These are phyloP conservation scores for Muscicapa adusta DNA, from an alignment of 2,113 vertebrate genomes.

Conservation along the genomic window DNA sequence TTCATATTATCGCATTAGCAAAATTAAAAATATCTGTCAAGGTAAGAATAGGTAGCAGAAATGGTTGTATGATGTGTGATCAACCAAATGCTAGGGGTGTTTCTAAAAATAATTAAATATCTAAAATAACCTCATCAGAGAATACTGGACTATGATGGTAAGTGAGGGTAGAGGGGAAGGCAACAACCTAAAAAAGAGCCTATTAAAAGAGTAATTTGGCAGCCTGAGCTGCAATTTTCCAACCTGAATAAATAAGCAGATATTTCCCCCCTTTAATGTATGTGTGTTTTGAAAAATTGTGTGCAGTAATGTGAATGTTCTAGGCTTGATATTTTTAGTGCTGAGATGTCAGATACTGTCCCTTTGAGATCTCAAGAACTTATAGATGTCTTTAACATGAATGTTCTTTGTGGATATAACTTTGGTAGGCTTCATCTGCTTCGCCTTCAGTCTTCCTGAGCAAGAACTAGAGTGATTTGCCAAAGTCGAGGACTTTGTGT, in stretches of 20 bases:
- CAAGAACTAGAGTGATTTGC: background rate
- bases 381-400: background rate
- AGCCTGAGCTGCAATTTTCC: background rate
- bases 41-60: background rate
- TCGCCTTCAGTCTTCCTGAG: background rate
- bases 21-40: background rate
- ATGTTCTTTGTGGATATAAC: background rate
- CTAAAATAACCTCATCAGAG: background rate
- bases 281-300: background rate
- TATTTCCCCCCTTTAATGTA: background rate
- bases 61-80: background rate
- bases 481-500: background rate
- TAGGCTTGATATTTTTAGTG: background rate
- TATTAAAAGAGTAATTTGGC: background rate
- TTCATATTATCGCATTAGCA: background rate
- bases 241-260: background rate
- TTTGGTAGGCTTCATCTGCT: background rate
- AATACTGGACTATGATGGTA: background rate
- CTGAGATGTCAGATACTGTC: background rate
- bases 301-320: background rate
- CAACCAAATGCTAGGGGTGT: background rate
- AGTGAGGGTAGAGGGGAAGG: background rate
- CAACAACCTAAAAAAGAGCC: background rate
- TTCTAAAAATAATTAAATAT: background rate
- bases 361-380: background rate